Conservation (phyloP, 1,140 invertebrate species). For the Cardiocondyla obscurior region DNA sequence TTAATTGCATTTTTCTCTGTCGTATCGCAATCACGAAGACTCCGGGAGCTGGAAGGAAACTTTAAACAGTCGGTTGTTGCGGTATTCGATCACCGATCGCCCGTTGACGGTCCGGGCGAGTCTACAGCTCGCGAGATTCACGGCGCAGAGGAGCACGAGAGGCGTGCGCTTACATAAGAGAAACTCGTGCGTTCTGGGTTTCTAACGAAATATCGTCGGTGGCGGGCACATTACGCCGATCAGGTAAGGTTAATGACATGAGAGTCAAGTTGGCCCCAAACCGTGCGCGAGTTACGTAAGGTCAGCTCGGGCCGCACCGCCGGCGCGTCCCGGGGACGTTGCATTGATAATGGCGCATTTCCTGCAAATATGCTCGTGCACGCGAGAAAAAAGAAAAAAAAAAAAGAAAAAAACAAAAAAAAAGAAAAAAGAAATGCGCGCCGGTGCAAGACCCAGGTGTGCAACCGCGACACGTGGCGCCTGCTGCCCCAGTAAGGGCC, state of each 20-base stretch:
- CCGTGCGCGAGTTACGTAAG: conserved; percentile 74
- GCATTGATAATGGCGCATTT: conserved; percentile 39
- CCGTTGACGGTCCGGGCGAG: not conserved
- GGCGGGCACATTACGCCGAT: conserved; percentile 62
- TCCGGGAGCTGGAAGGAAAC: too few relatives aligned
- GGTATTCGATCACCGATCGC: not conserved
- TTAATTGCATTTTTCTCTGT: too few relatives aligned
- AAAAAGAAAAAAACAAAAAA: too few relatives aligned
- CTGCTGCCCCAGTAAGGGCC: conserved; percentile 26
- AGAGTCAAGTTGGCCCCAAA: conserved; percentile 77
- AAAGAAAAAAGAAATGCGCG: too few relatives aligned
- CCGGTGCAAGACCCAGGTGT: too few relatives aligned
- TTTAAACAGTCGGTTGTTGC: too few relatives aligned
- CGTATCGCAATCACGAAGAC: too few relatives aligned
- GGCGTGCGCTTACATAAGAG: conserved; percentile 71
- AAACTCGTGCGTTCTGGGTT: conserved; percentile 73
- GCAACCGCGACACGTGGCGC: conserved; percentile 20
- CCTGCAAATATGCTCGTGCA: conserved; percentile 30
- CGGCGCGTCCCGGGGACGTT: not conserved
- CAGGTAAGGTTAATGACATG: conserved; percentile 78
- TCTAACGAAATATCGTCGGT: conserved; percentile 75
- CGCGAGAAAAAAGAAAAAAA: too few relatives aligned
- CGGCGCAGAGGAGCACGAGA: not conserved
- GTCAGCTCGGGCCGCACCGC: conserved; percentile 47
- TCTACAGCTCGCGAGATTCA: not conserved